Percentiles rank a stretch among this genome's conserved stretches.
phyloP scores from a whole-genome alignment of 2,888 invertebrate species.

The Mythimna loreyi region DNA sequence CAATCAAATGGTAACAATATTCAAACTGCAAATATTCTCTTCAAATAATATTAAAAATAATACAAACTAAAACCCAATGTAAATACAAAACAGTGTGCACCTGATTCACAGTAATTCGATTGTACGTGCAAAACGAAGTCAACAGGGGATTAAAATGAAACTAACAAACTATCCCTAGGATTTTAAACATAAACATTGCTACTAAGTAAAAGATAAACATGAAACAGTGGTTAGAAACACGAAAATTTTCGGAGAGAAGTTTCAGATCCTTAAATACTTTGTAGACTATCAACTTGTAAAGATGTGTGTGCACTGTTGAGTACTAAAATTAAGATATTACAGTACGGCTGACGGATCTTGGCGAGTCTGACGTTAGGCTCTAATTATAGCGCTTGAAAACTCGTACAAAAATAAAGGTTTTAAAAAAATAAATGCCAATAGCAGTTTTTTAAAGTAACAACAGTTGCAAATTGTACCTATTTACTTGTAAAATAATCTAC shows the following conservation, averaged over 20 bases:
- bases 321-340: too few relatives aligned
- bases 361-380: too few relatives aligned
- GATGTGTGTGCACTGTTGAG: background rate
- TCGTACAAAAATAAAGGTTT: too few relatives aligned
- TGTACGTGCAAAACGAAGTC: constrained; percentile 36
- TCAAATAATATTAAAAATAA: background rate
- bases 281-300: constrained; percentile 27
- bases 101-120: constrained; percentile 6
- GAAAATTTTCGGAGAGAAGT: constrained; percentile 26
- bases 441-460: too few relatives aligned
- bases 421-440: too few relatives aligned
- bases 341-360: too few relatives aligned
- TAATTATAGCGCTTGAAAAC: too few relatives aligned
- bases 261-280: constrained; percentile 46
- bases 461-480: too few relatives aligned
- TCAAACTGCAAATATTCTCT: background rate
- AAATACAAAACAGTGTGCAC: background rate
- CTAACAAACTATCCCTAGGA: constrained; percentile 18
- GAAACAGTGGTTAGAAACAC: constrained; percentile 40
- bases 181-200: constrained; percentile 22
- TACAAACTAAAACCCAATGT: background rate
- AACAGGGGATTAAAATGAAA: constrained; percentile 34
- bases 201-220: constrained; percentile 30
- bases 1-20: background rate
- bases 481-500: too few relatives aligned